Conservation (phyloP, 2,797 vertebrate genomes). For the Clarias laeviceps region DNA sequence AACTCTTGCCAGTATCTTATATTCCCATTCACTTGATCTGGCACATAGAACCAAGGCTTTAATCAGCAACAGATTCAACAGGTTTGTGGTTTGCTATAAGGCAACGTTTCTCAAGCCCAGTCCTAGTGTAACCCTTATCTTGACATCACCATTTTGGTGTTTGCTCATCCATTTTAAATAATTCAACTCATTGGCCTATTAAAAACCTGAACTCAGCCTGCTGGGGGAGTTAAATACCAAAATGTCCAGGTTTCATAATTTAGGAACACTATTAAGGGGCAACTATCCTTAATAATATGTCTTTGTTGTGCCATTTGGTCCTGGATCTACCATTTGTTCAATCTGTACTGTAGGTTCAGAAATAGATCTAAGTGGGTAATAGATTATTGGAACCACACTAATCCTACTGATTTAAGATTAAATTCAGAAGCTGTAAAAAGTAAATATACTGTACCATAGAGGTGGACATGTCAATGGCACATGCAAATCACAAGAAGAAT, state of each 20-base stretch:
- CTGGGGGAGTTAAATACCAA: not conserved
- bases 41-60: slow-evolving; percentile 6
- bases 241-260: not conserved
- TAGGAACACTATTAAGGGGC: not conserved
- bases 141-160: not conserved
- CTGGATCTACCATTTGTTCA: not conserved
- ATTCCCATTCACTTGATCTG: slow-evolving; percentile 12
- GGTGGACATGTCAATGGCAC: not conserved
- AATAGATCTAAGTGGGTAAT: not conserved
- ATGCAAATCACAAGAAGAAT: not conserved
- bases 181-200: not conserved
- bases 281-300: too few relatives aligned
- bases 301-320: not conserved
- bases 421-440: not conserved
- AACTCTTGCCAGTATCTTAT: not conserved
- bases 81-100: not conserved
- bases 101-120: not conserved
- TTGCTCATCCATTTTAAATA: not conserved
- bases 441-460: not conserved
- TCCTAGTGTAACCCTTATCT: not conserved
- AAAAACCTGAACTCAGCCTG: not conserved
- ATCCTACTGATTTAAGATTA: not conserved
- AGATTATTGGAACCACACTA: not conserved
- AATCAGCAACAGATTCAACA: slow-evolving; percentile 17
- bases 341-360: not conserved